These are phyloP conservation scores for Scomber japonicus DNA, from an alignment of 2,113 vertebrate species.

Conservation along the genomic window DNA sequence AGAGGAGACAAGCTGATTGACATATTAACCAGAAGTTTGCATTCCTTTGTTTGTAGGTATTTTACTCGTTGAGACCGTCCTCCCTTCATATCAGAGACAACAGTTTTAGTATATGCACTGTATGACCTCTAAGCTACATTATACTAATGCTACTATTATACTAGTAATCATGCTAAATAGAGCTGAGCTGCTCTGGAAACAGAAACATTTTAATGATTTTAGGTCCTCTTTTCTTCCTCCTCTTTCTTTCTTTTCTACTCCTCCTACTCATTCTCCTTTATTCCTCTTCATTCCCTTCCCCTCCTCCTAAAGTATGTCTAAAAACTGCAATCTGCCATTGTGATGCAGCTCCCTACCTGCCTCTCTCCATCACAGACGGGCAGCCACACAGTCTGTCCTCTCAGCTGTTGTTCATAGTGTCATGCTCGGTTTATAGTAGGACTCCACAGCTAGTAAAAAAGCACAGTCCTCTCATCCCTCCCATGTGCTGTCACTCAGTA, in stretches of 20 bases:
- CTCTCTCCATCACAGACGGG: no score
- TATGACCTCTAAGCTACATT: no score
- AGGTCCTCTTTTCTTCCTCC: neutral
- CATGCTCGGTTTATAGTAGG: neutral
- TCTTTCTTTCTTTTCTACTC: neutral
- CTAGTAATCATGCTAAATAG: no score
- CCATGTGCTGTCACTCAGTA: neutral
- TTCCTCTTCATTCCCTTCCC: neutral
- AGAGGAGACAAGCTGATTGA: neutral
- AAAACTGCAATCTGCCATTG: no score
- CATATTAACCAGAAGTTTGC: neutral
- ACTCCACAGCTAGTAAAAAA: neutral
- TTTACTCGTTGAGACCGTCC: neutral
- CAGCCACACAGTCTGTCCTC: neutral
- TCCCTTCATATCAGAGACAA: neutral
- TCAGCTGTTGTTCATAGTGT: neutral
- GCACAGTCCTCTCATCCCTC: neutral
- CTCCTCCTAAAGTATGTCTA: neutral
- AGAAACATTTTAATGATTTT: no score
- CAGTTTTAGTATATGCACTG: no score
- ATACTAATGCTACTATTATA: no score
- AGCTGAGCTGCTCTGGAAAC: no score
- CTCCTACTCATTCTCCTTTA: neutral
- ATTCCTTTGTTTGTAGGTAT: neutral
- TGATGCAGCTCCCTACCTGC: no score